phyloP scores from a whole-genome alignment of 1,140 invertebrate genomes.

The Mercenaria mercenaria region DNA sequence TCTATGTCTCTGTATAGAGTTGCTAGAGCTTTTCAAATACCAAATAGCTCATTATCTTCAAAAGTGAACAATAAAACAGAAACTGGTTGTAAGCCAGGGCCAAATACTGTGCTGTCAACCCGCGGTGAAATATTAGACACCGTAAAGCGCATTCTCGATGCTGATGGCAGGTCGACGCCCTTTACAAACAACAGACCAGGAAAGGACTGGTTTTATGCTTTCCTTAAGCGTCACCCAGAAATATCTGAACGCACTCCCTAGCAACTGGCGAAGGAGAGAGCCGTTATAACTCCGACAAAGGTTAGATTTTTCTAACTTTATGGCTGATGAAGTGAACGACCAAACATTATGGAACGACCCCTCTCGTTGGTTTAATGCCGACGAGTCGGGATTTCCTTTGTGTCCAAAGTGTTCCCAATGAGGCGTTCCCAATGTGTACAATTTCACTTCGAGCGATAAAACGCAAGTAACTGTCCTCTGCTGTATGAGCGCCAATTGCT shows the following conservation, averaged over 20 bases:
- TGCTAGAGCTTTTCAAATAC: neutral
- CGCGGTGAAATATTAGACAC: constrained; percentile 37
- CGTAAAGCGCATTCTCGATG: constrained; percentile 54
- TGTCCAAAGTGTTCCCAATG: constrained; percentile 13
- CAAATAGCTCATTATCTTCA: constrained; percentile 10
- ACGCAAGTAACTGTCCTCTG: constrained; percentile 36
- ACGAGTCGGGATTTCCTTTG: constrained; percentile 53
- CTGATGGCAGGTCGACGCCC: constrained; percentile 11
- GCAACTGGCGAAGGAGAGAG: constrained; percentile 42
- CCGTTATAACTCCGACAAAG: constrained; percentile 19
- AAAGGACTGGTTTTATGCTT: constrained; percentile 42
- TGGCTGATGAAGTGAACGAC: neutral
- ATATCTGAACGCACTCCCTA: neutral
- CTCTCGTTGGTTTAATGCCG: constrained; percentile 35
- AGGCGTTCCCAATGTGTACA: constrained; percentile 39
- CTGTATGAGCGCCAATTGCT: neutral
- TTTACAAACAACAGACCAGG: constrained; percentile 55
- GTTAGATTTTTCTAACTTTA: constrained; percentile 9
- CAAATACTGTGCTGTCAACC: constrained; percentile 32
- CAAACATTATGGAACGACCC: constrained; percentile 1
- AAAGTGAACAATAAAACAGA: neutral
- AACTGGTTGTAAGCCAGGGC: constrained; percentile 17
- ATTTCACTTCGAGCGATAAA: neutral
- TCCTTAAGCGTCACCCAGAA: constrained; percentile 40
- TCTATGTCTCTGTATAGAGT: neutral